phyloP scores from a whole-genome alignment of 2,113 vertebrate species.

The Turnix velox region DNA sequence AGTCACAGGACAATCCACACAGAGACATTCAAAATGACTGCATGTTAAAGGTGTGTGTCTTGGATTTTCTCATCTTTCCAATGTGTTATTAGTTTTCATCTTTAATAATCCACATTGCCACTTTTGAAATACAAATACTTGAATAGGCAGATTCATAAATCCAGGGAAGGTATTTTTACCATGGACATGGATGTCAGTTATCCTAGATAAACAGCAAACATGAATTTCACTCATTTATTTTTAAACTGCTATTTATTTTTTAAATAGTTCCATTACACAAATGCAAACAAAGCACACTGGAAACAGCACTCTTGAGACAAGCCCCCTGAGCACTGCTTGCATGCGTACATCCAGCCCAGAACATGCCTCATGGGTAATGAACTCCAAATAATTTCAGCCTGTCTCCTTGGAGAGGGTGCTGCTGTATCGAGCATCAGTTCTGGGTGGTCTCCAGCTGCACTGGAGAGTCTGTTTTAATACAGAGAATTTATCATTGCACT shows the following conservation, averaged over 20 bases:
- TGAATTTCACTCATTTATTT: slow-evolving; percentile 35
- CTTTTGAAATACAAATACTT: slow-evolving; percentile 22
- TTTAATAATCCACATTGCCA: neutral
- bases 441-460: slow-evolving; percentile 41
- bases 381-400: slow-evolving; percentile 1
- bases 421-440: neutral
- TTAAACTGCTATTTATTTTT: slow-evolving; percentile 57
- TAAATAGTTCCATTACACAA: slow-evolving; percentile 40
- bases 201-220: slow-evolving; percentile 20
- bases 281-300: slow-evolving; percentile 29
- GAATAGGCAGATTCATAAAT: slow-evolving; percentile 8
- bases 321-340: neutral
- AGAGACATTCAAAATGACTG: neutral
- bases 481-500: neutral
- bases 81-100: neutral
- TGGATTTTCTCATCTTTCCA: neutral
- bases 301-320: neutral
- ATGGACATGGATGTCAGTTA: neutral
- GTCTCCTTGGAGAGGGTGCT: slow-evolving; percentile 17
- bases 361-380: neutral
- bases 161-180: neutral
- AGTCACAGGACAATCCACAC: neutral
- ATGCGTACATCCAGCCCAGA: neutral
- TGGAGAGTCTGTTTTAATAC: neutral
- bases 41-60: neutral